Evolutionary conservation across 2,797 vertebrate genomes (phyloP), one percentile per base, ranked within the genome.

Genomic region (Borostomias antarcticus): DNA sequence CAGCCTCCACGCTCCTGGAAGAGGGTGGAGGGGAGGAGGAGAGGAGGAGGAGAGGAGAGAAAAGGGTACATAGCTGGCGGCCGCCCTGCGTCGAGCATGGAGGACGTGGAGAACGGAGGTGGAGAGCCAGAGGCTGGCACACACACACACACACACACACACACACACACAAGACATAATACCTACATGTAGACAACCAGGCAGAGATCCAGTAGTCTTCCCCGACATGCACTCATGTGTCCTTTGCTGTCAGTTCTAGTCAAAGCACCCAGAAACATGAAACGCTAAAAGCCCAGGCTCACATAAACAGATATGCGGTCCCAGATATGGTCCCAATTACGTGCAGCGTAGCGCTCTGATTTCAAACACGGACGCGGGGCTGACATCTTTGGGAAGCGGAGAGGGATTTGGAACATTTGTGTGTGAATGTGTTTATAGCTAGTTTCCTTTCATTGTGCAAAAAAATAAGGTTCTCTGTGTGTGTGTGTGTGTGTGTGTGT

Each of bases 101-200:
- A 40, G 62, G 45, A n/a, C 32, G 40, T 32, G 48, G 28, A 43
- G 32, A 26, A 23, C 37, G 30, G 30, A 51, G n/a, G n/a, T n/a
- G n/a, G n/a, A n/a, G n/a, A n/a, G n/a, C 17, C 30, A 29, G 28
- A 37, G 53, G 1, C 0, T 50, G 17, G 32, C 48, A 68, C 40
- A 45, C 69, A 76, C 61, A 63, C 89, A 86, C 87, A 90, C 92
- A 92, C 82, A 92, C 88, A 92, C 89, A 89, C 92, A 88, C 89
- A 91, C 81, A 89, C n/a, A n/a, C n/a, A n/a, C n/a, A 89, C 90
- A 88, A 56, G 15, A 40, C 37, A 40, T 62, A 64, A 26, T 37
- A 68, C n/a, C 2, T 23, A 32, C 68, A 71, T 9, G n/a, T n/a
- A 11, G 13, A 58, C 57, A 15, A 1, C 10, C 7, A 40, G 37